Conservation (phyloP, 2,888 invertebrate species). For the Zelleria hepariella region DNA sequence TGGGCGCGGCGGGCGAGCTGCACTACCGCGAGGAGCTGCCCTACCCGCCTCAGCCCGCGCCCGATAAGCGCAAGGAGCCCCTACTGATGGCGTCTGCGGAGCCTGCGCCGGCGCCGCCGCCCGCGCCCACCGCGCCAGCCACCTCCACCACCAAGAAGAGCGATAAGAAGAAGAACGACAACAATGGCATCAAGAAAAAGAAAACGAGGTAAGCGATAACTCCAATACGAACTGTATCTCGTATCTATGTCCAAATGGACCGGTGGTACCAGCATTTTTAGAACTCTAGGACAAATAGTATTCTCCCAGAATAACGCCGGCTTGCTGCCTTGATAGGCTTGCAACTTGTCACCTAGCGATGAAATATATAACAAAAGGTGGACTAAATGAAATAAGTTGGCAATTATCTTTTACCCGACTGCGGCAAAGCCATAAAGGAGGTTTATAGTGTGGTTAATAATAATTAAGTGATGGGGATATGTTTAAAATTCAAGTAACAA, state of each 20-base stretch:
- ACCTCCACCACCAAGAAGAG: slow-evolving; percentile 76
- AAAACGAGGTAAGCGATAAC: slow-evolving; percentile 81
- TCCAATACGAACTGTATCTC: too few relatives aligned
- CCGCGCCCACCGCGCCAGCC: slow-evolving; percentile 38
- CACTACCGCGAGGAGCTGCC: slow-evolving; percentile 65
- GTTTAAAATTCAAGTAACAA: background rate
- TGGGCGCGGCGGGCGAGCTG: slow-evolving; percentile 62
- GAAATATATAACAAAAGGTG: too few relatives aligned
- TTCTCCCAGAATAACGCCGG: too few relatives aligned
- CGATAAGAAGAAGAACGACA: slow-evolving; percentile 86
- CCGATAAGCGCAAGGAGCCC: slow-evolving; percentile 54
- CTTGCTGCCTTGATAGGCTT: too few relatives aligned
- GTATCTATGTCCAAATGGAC: too few relatives aligned
- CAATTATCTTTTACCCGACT: too few relatives aligned
- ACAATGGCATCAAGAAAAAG: slow-evolving; percentile 91
- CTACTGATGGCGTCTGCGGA: slow-evolving; percentile 51
- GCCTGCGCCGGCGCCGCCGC: slow-evolving; percentile 37
- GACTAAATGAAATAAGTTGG: too few relatives aligned
- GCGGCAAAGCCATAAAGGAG: too few relatives aligned
- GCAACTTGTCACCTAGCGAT: too few relatives aligned
- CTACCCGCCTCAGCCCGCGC: slow-evolving; percentile 31
- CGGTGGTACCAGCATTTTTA: background rate
- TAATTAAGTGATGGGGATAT: too few relatives aligned
- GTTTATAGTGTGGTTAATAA: too few relatives aligned
- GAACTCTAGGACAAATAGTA: background rate